These are phyloP conservation scores for Hirundo rustica DNA, from an alignment of 2,797 vertebrate genomes.

Conservation along the genomic window DNA sequence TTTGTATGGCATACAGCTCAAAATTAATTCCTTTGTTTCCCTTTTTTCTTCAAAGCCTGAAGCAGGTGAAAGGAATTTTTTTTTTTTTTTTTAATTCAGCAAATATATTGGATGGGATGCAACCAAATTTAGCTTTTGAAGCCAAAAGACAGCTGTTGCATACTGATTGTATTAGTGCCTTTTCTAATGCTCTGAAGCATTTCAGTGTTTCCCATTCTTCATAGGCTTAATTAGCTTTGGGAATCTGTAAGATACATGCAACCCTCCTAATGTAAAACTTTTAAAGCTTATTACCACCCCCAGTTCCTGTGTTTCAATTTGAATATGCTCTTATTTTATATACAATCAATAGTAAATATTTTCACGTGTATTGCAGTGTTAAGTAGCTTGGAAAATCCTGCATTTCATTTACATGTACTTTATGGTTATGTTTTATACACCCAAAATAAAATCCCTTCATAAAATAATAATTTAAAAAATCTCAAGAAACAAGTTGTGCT, in stretches of 20 bases:
- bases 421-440: not conserved
- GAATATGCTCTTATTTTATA: not conserved
- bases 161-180: not conserved
- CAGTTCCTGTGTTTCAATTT: constrained; percentile 11
- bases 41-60: not conserved
- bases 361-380: not conserved
- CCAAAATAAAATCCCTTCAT: not conserved
- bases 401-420: not conserved
- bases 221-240: not conserved
- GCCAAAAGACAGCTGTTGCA: not conserved
- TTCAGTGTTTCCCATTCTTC: not conserved
- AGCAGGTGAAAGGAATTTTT: not conserved
- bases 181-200: not conserved
- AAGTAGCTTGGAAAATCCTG: not conserved
- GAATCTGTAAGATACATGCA: not conserved
- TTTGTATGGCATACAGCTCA: not conserved
- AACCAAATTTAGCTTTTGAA: not conserved
- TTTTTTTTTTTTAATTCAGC: not conserved
- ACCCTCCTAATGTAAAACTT: not conserved
- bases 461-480: not conserved
- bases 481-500: not conserved
- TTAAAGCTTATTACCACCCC: not conserved
- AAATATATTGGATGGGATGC: not conserved
- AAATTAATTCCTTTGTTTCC: not conserved
- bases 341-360: not conserved